Base-by-base conservation (phyloP, 1,140 invertebrate species). In the Drosophila tristis region DNA sequence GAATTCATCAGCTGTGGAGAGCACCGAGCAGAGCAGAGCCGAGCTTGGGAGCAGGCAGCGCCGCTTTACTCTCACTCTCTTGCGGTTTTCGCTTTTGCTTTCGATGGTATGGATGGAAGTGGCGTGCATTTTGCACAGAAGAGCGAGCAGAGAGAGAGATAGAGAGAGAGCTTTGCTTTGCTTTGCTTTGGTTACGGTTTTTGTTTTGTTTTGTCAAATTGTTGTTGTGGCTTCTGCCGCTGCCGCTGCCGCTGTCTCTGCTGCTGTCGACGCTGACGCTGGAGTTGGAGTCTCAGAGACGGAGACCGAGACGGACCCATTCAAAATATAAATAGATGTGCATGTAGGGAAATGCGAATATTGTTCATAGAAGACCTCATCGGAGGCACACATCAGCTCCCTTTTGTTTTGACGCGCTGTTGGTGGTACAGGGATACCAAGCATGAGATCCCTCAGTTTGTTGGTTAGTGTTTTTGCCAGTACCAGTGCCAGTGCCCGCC, bases 281-380 rank as follows among this genome's bases (percentile, higher is more conserved):
- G 68, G 72, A 63, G 75, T 68, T 51, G 80, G 80, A 51, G 80
- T 70, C 23, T 87, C 26, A 45, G 64, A 77, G 56, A 60, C 63
- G 11, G 58, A 72, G 74, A 65, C 65, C 65, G 58, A 78, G 74
- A n/a, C n/a, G n/a, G n/a, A 66, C 57, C 65, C 66, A 78, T 90
- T 80, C 90, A 91, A 91, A 91, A 91, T 91, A 91, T 91, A 91
- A 91, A 91, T 91, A 91, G 90, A 91, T 90, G 90, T 91, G 87
- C 87, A 90, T 79, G 64, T 74, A 85, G 81, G 78, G 85, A 90
- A 90, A 90, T 90, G 84, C 79, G 87, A 89, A 89, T 91, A 91
- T 90, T 91, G 90, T 91, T 90, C 81, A 90, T 91, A 90, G 86
- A 91, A 91, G 90, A 91, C 90, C 90, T 91, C 90, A 90, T 53